These are phyloP conservation scores for Podarcis muralis DNA, from an alignment of 2,113 vertebrate species.

Conservation along the genomic window DNA sequence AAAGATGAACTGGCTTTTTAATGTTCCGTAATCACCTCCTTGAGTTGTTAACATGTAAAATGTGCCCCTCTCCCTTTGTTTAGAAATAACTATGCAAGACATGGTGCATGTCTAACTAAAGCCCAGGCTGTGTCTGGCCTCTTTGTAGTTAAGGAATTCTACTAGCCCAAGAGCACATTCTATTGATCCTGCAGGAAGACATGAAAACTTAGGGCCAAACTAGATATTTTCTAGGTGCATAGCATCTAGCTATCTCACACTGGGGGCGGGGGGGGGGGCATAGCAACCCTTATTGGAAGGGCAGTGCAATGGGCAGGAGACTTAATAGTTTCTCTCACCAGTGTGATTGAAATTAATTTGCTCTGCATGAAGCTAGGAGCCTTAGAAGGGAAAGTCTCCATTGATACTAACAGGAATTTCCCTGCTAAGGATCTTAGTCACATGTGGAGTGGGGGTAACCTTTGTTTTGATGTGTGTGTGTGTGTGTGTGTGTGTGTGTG, in stretches of 20 bases:
- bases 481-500: too few species aligned
- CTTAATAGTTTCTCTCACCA: neutral
- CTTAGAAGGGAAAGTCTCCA: neutral
- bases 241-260: neutral
- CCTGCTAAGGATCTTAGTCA: too few species aligned
- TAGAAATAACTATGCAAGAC: constrained; percentile 16
- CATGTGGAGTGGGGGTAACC: too few species aligned
- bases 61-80: neutral
- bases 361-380: neutral
- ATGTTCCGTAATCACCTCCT: neutral
- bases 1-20: neutral
- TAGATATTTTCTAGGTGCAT: neutral
- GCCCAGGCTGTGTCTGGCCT: neutral
- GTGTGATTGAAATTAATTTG: neutral
- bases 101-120: neutral
- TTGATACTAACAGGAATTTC: neutral
- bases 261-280: neutral
- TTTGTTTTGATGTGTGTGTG: too few species aligned
- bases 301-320: neutral
- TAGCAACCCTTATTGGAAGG: neutral
- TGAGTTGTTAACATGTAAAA: constrained; percentile 27
- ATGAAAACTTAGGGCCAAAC: neutral
- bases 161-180: neutral
- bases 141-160: constrained; percentile 13
- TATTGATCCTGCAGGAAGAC: neutral